Conservation (phyloP, 2,888 invertebrate species). For the Pantelozetes paolii region DNA sequence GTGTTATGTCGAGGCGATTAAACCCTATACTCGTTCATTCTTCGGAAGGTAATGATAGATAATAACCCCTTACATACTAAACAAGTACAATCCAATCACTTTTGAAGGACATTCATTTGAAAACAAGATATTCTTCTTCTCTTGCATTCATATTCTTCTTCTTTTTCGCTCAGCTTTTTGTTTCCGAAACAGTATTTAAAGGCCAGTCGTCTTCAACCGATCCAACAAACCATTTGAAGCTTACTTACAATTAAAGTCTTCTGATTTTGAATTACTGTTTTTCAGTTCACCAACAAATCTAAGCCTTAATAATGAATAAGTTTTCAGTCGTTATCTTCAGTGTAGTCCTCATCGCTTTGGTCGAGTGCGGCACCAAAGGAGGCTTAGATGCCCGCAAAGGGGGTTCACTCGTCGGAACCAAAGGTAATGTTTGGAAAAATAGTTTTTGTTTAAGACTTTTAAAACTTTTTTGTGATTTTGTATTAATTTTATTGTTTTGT, state of each 20-base stretch:
- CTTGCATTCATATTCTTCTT: not conserved
- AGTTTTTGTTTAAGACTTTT: not conserved
- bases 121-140: slow-evolving; percentile 5
- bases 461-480: not conserved
- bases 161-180: not conserved
- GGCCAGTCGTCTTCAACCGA: not conserved
- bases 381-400: not conserved
- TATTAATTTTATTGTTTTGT: not conserved
- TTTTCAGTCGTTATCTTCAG: not conserved
- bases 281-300: not conserved
- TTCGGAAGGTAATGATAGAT: too few relatives aligned
- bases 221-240: not conserved
- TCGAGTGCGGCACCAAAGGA: slow-evolving; percentile 9
- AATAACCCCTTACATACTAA: too few relatives aligned
- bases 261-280: not conserved
- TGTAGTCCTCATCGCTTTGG: not conserved
- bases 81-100: too few relatives aligned
- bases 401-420: not conserved
- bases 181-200: slow-evolving; percentile 4
- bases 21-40: too few relatives aligned
- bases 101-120: not conserved
- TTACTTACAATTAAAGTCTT: not conserved
- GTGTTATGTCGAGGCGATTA: too few relatives aligned
- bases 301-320: not conserved
- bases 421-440: not conserved